Evolutionary conservation across 1,140 invertebrate species (phyloP).

Genomic region (Bathynomus jamesi): DNA sequence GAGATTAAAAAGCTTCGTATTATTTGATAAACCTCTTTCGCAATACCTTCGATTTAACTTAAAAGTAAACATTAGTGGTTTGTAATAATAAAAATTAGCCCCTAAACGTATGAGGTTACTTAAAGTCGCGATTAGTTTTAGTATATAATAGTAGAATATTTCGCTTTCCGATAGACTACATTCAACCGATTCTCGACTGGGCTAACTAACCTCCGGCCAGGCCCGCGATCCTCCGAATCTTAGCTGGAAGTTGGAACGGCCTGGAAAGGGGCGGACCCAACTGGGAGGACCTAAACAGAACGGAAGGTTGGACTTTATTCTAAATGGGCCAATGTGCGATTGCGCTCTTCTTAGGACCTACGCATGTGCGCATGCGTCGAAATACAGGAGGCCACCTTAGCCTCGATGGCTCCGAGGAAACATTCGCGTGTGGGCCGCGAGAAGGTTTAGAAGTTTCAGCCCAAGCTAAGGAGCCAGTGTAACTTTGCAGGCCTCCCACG

Average conservation of each 20-base stretch:
- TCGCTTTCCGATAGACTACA: no score
- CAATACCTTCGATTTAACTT: no score
- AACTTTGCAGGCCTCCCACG: background rate
- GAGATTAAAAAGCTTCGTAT: no score
- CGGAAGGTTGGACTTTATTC: background rate
- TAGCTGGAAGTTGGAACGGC: background rate
- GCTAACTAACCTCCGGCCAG: background rate
- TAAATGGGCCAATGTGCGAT: background rate
- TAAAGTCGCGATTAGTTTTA: no score
- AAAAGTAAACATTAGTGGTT: no score
- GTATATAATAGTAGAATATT: no score
- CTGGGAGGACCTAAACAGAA: background rate
- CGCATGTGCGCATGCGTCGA: background rate
- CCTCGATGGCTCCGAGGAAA: background rate
- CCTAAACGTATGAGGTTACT: no score
- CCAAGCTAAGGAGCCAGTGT: background rate
- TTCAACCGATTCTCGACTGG: background rate
- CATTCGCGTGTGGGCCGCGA: background rate
- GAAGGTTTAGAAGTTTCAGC: background rate
- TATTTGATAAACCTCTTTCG: no score
- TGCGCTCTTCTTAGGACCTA: background rate
- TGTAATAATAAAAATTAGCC: no score
- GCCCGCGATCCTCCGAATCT: background rate
- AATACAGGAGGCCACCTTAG: background rate
- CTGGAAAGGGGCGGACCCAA: background rate